Evolutionary conservation across 2,113 vertebrate genomes (phyloP).

Genomic region (Eretmochelys imbricata): DNA sequence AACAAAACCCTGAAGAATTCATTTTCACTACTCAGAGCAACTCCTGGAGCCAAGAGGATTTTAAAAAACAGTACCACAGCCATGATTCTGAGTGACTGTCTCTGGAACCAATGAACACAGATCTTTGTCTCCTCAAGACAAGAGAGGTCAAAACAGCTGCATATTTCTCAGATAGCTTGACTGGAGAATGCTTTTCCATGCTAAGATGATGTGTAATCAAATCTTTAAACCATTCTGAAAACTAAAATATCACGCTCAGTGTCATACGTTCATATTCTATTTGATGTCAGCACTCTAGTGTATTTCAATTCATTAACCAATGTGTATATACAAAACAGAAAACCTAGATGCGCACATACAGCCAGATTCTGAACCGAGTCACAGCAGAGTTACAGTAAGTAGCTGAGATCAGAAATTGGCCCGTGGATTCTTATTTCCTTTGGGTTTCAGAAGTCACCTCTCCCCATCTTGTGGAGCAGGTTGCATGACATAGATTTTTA

Average conservation of each 20-base stretch:
- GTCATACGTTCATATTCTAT: fast-evolving
- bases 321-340: not conserved
- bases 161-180: not conserved
- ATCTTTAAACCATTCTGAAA: not conserved
- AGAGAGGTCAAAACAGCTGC: not conserved
- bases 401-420: not conserved
- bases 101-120: not conserved
- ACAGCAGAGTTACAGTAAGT: fast-evolving
- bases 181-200: not conserved
- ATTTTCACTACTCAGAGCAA: not conserved
- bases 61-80: not conserved
- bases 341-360: not conserved
- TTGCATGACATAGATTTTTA: fast-evolving
- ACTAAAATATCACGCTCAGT: not conserved
- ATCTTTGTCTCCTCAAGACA: not conserved
- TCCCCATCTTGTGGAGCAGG: not conserved
- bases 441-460: not conserved
- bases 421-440: too few relatives aligned
- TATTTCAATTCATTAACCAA: not conserved
- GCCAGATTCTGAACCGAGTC: not conserved
- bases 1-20: not conserved
- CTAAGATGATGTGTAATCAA: not conserved
- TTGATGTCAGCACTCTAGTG: not conserved
- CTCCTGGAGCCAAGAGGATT: not conserved
- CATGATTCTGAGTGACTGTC: not conserved